A percentile compares a stretch with the other conserved stretches of the same genome.
phyloP scores from a whole-genome alignment of 1,140 invertebrate species.

The Sesamia nonagrioides region DNA sequence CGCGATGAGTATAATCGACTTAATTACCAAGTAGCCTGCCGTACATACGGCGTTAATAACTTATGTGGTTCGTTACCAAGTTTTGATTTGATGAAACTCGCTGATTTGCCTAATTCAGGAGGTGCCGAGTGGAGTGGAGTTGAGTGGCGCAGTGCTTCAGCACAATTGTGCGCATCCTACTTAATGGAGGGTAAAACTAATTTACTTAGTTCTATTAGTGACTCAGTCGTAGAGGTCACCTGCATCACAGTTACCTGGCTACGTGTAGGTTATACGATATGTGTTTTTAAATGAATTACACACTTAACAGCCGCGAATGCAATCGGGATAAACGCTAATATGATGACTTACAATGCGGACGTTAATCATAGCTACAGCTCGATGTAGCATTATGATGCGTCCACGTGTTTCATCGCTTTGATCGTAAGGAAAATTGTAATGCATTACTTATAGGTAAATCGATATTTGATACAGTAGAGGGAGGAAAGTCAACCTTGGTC shows the following conservation, averaged over 20 bases:
- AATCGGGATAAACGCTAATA: too few relatives aligned
- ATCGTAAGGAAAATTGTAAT: neutral
- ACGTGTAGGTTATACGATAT: neutral
- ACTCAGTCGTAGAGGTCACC: neutral
- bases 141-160: conserved; percentile 1
- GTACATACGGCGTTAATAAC: conserved; percentile 37
- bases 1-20: conserved; percentile 22
- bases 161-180: conserved; percentile 36
- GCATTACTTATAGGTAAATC: conserved; percentile 9
- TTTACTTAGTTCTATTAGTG: conserved; percentile 27
- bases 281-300: conserved; percentile 1
- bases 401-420: neutral
- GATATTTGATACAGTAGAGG: neutral
- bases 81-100: conserved; percentile 51
- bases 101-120: conserved; percentile 46
- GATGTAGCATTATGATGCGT: neutral
- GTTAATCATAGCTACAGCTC: neutral
- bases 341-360: neutral
- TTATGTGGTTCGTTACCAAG: conserved; percentile 49
- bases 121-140: neutral
- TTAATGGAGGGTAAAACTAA: conserved; percentile 24
- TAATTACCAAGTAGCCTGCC: conserved; percentile 35
- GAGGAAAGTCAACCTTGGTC: conserved; percentile 11
- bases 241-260: neutral
- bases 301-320: too few relatives aligned